Percentiles rank a stretch among this genome's conserved stretches.
Evolutionary conservation across 2,888 invertebrate species (phyloP).

Genomic region (Drosophila lacicola): DNA sequence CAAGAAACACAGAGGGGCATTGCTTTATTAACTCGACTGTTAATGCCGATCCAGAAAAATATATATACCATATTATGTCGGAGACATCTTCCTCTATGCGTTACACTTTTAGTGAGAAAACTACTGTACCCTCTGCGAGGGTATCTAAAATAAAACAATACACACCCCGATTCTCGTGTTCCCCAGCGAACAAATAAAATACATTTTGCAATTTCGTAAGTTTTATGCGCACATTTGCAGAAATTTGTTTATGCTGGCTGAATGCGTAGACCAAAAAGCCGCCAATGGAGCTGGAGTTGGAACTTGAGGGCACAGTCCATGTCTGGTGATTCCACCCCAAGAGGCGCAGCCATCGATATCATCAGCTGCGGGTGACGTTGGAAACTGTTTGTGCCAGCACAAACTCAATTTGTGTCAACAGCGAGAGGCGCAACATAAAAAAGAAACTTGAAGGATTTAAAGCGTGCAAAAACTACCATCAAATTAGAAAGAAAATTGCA

Average conservation of each 20-base stretch:
- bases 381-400: slow-evolving; percentile 31
- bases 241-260: slow-evolving; percentile 67
- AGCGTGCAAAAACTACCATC: slow-evolving; percentile 14
- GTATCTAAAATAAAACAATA: slow-evolving; percentile 10
- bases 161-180: slow-evolving; percentile 9
- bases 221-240: slow-evolving; percentile 73
- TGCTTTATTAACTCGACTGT: too few relatives aligned
- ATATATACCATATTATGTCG: too few relatives aligned
- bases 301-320: neutral
- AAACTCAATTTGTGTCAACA: slow-evolving; percentile 57
- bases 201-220: slow-evolving; percentile 76
- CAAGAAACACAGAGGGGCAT: too few relatives aligned
- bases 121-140: too few relatives aligned
- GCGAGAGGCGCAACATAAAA: neutral
- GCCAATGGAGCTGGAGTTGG: slow-evolving; percentile 12
- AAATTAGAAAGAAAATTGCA: slow-evolving; percentile 55
- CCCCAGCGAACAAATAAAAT: slow-evolving; percentile 52
- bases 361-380: slow-evolving; percentile 52
- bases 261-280: slow-evolving; percentile 13
- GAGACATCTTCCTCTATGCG: too few relatives aligned
- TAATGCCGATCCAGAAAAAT: too few relatives aligned
- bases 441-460: slow-evolving; percentile 14
- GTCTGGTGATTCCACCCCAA: slow-evolving; percentile 13
- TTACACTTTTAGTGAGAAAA: too few relatives aligned
- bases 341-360: slow-evolving; percentile 37